Conservation (phyloP, 1,140 invertebrate species). For the Drosophila azteca region DNA sequence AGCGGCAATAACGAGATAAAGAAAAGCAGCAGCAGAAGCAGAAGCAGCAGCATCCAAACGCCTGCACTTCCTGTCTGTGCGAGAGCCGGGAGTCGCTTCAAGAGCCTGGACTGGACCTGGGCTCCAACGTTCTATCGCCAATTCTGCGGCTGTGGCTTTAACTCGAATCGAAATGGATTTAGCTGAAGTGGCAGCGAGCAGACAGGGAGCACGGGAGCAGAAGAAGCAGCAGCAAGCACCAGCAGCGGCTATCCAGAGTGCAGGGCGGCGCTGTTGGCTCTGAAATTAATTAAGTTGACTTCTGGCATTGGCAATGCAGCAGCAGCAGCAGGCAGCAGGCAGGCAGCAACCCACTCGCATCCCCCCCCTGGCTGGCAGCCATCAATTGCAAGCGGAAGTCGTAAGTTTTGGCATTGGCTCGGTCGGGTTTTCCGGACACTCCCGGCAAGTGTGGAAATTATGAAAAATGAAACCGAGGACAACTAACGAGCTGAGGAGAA, state of each 20-base stretch:
- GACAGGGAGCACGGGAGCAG: not conserved
- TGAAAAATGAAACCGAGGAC: conserved; percentile 69
- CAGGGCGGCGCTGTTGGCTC: conserved; percentile 51
- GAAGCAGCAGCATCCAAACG: conserved; percentile 49
- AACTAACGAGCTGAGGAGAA: conserved; percentile 44
- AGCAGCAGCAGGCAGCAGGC: conserved; percentile 3
- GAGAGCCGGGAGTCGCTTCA: conserved; percentile 20
- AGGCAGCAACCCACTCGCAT: conserved; percentile 2
- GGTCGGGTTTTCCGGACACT: conserved; percentile 64
- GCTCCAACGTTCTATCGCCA: conserved; percentile 16
- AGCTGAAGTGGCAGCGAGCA: conserved; percentile 16
- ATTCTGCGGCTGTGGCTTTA: conserved; percentile 10
- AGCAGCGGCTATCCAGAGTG: not conserved
- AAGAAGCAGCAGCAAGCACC: not conserved
- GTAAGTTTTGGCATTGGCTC: conserved; percentile 73
- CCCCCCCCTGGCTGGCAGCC: conserved; percentile 4
- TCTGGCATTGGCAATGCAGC: conserved; percentile 71
- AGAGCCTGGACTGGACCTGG: conserved; percentile 35
- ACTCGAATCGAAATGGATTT: conserved; percentile 58
- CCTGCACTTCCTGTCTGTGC: conserved; percentile 69
- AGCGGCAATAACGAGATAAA: conserved; percentile 70
- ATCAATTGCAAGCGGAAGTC: conserved; percentile 73
- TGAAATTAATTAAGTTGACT: conserved; percentile 82
- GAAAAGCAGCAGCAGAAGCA: conserved; percentile 43
- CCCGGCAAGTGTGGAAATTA: conserved; percentile 64